Percentiles rank a stretch among this genome's conserved stretches.
These are phyloP conservation scores for Myrmecobius fasciatus DNA, from an alignment of 2,113 vertebrate genomes.

Conservation along the genomic window DNA sequence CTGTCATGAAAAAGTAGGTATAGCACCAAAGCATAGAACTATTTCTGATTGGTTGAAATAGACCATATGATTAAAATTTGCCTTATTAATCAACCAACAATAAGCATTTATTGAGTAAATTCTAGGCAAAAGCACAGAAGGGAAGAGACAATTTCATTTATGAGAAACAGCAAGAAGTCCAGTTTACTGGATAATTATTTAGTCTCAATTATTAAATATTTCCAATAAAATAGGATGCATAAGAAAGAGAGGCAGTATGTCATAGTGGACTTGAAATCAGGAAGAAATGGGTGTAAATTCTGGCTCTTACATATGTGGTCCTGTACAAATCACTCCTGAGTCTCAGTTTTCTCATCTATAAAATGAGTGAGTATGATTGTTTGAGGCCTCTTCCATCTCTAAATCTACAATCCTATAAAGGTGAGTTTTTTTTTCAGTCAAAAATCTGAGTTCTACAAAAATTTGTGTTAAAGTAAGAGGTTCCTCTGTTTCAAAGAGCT, in stretches of 20 bases:
- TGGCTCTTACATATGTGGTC: background rate
- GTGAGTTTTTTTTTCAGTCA: background rate
- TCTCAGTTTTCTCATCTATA: background rate
- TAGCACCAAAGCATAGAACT: background rate
- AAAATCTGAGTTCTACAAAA: background rate
- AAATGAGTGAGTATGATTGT: background rate
- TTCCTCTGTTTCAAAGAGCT: background rate
- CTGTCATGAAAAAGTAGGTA: background rate
- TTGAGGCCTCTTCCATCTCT: background rate
- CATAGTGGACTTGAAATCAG: background rate
- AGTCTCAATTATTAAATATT: background rate
- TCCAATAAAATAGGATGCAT: background rate
- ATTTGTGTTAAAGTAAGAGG: background rate
- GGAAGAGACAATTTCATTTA: background rate
- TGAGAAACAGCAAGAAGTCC: background rate
- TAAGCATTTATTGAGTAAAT: background rate
- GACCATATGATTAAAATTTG: background rate
- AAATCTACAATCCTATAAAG: background rate
- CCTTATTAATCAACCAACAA: background rate
- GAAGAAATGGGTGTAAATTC: background rate
- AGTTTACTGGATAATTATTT: background rate
- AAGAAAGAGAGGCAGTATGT: background rate
- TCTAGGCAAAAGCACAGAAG: background rate
- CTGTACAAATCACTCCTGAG: background rate
- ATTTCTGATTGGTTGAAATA: background rate